A percentile compares a stretch with the other conserved stretches of the same genome.
Evolutionary conservation across 2,113 vertebrate genomes (phyloP).

Genomic region (Ammodramus savannarum): DNA sequence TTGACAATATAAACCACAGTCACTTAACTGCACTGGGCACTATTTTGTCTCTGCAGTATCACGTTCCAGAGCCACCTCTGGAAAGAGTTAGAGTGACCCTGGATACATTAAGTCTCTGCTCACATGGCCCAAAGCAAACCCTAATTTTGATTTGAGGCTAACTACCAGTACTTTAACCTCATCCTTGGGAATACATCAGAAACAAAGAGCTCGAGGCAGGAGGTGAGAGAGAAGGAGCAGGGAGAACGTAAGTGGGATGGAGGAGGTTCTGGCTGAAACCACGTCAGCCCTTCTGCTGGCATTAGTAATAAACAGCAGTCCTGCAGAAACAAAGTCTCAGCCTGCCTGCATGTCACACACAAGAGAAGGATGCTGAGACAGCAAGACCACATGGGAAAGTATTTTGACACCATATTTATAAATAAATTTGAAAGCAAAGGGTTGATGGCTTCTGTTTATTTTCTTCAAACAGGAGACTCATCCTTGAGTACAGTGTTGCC

Average conservation of each 20-base stretch:
- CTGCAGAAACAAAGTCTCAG: neutral
- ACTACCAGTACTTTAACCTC: neutral
- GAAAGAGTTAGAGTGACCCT: neutral
- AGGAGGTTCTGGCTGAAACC: neutral
- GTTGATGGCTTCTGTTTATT: neutral
- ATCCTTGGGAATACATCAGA: neutral
- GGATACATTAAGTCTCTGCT: neutral
- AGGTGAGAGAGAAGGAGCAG: neutral
- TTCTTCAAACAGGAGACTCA: neutral
- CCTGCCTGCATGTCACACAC: neutral
- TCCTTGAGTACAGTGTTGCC: neutral
- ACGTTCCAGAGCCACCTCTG: neutral
- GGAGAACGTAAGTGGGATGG: neutral
- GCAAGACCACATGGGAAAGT: neutral
- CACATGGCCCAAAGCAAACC: neutral
- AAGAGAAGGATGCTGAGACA: neutral
- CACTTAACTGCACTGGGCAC: neutral
- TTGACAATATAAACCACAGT: neutral
- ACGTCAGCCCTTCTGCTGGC: neutral
- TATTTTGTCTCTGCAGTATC: neutral
- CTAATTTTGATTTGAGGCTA: neutral
- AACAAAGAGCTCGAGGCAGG: neutral
- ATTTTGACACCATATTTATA: neutral
- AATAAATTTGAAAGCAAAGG: neutral
- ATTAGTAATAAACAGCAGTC: neutral